A percentile compares a stretch with the other conserved stretches of the same genome.
Conservation (phyloP, 1,140 invertebrate species). For the Leptinotarsa undecemlineata region DNA sequence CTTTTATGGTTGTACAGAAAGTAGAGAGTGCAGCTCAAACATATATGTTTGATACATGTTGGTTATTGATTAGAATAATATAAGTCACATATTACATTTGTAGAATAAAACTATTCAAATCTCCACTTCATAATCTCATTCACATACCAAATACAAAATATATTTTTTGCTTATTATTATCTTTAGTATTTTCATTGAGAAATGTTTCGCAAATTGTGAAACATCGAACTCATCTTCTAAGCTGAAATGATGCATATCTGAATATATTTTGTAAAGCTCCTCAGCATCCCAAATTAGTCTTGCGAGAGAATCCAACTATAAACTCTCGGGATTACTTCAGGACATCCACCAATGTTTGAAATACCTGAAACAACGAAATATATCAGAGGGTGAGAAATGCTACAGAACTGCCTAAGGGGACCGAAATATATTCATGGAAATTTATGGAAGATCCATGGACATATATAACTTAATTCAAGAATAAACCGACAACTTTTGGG, state of each 20-base stretch:
- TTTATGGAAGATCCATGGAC: not conserved
- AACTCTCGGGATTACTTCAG: not conserved
- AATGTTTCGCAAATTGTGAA: too few relatives aligned
- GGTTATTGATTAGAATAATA: not conserved
- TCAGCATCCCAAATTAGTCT: not conserved
- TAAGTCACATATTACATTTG: not conserved
- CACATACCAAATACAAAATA: too few relatives aligned
- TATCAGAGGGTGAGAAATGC: not conserved
- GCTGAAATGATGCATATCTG: not conserved
- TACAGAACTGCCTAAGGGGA: not conserved
- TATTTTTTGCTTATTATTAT: too few relatives aligned
- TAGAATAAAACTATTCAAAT: not conserved
- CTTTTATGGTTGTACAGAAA: conserved; percentile 44
- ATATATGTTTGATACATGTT: conserved; percentile 18
- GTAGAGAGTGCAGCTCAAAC: conserved; percentile 44
- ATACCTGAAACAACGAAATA: conserved; percentile 3
- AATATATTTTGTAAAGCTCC: not conserved
- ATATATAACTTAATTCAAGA: not conserved
- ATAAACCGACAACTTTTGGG: too few relatives aligned
- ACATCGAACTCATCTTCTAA: too few relatives aligned
- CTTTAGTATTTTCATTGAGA: too few relatives aligned
- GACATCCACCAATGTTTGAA: conserved; percentile 4
- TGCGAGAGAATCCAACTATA: not conserved
- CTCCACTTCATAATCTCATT: not conserved
- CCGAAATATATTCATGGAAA: not conserved